These are phyloP conservation scores for Reinhardtius hippoglossoides DNA, from an alignment of 2,113 vertebrate genomes.

Conservation along the genomic window DNA sequence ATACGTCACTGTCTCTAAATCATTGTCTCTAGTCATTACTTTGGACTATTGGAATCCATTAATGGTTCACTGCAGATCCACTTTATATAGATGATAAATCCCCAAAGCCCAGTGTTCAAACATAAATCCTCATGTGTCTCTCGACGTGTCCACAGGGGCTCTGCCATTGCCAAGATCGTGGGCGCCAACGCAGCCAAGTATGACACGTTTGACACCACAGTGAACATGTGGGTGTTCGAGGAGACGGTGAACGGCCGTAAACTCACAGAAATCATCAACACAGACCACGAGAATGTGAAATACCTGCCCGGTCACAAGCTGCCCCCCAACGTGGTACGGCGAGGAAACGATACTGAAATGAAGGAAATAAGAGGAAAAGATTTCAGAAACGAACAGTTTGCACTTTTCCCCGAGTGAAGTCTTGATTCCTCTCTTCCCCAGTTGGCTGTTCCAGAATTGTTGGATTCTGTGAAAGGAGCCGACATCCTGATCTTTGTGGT, in stretches of 20 bases:
- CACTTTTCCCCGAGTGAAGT: too few relatives aligned
- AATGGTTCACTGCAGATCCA: too few relatives aligned
- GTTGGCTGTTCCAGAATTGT: slow-evolving; percentile 92
- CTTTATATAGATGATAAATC: neutral
- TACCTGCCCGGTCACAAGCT: slow-evolving; percentile 96
- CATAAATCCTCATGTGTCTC: neutral
- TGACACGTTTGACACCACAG: slow-evolving; percentile 85
- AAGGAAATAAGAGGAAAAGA: too few relatives aligned
- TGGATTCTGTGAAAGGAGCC: slow-evolving; percentile 86
- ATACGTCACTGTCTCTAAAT: neutral
- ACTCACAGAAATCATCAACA: slow-evolving; percentile 96
- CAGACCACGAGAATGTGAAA: slow-evolving; percentile 93
- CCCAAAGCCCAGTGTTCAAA: neutral
- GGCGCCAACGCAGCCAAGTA: slow-evolving; percentile 88
- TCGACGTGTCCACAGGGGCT: slow-evolving; percentile 86
- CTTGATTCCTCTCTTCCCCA: slow-evolving; percentile 53
- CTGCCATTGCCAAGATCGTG: slow-evolving; percentile 95
- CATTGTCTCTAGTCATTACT: neutral
- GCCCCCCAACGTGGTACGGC: slow-evolving; percentile 92
- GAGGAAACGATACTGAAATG: neutral
- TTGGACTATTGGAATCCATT: too few relatives aligned
- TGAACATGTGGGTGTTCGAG: slow-evolving; percentile 98
- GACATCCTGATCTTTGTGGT: slow-evolving; percentile 95
- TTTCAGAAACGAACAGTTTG: too few relatives aligned
- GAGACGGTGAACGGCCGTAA: slow-evolving; percentile 88